Base-by-base conservation (phyloP, 2,113 vertebrate species). In the Cyphomyrus discorhynchus region DNA sequence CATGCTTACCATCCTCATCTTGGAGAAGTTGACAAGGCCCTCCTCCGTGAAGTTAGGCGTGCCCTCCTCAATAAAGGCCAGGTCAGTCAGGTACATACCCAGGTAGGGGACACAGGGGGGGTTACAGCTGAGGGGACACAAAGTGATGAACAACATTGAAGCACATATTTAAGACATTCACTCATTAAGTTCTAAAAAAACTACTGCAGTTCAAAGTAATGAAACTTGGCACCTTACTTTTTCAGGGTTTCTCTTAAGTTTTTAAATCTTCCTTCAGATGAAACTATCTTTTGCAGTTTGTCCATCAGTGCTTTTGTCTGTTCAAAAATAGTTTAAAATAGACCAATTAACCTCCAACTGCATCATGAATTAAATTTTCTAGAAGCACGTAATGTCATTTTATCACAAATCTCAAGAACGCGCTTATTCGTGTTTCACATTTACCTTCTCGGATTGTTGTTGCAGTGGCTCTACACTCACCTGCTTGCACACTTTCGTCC, bases 11-110 rank as follows among this genome's bases (percentile, higher is more conserved):
- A 99, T 99, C 94, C 98, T 97, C 98, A 99, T 99, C 96, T 99
- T 99, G 94, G 98, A 99, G 93, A 99, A 99, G 95, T 99, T 99
- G 90, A 99, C 98, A 52, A 99, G 97, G 90, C 98, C 98, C 92
- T 99, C 98, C 92, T 99, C 98, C 0, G 98, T 99, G 87, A 99
- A 99, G 93, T 99, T 99, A 53, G 98, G 98, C 21, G 98, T 99
- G 92, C 98, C 98, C 93, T 99, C 98, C 93, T 99, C 98, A 35
- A 99, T 99, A 91, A 99, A 99, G 1, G 98, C 98, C 93, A 99
- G 93, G 92, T 99, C 98, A 0, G 98, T 99, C 91, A 99, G 95
- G 93, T 99, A 99, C 98, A 99, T 99, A 91, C 98, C 98, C 91
- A 99, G 97, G 91, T 99, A 99, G 66, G 98, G 98, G 89, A 99